Base-by-base conservation (phyloP, 30 jellyfish, hydroid and myxozoan species). In the Euphysa ruthae region DNA sequence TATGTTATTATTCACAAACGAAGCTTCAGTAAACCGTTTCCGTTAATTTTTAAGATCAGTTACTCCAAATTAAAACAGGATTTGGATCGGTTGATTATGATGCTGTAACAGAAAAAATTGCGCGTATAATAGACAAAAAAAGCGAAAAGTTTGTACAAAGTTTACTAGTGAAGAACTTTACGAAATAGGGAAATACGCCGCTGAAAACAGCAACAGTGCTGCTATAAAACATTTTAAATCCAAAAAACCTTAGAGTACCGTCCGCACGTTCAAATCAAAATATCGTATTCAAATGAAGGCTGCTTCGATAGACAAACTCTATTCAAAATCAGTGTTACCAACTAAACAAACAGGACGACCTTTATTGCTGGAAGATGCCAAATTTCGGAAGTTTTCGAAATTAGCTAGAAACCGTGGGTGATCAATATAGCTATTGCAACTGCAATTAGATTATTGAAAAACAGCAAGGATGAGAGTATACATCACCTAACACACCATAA, bases 281-380 rank as follows among this genome's bases (percentile, higher is more conserved):
- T 38, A 38, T 38, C 52, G 52, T 8, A 38, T 66, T 25, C 58
- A 24, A 46, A 46, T 44, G 15, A 66, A 38, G n/a, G 77, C 54
- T 22, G 54, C 12, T 66, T 73, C 76, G 6, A 44, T 66, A 18
- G 61, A 38, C 69, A 70, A 43, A 20, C 80, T 4, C 28, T 28
- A 15, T 27, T 0, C 0, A 15, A 58, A 58, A 0, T 14, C 16
- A 31, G 22, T 20, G 18, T 12, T 52, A 52, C 65, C 65, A 52
- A 20, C 29, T 21, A 20, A 0, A 20, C 18, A 52, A 52, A 0
- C 33, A 20, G 65, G 65, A 52, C 18, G 65, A 12, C 65, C 0
- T 13, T 52, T 52, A 31, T 12, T 52, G 26, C 27, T 0, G 29
- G 65, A 31, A 7, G 24, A 51, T 51, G 12, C 64, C 10, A 51